phyloP scores from a whole-genome alignment of 2,888 invertebrate genomes.

The Dicranocentrus wangi region DNA sequence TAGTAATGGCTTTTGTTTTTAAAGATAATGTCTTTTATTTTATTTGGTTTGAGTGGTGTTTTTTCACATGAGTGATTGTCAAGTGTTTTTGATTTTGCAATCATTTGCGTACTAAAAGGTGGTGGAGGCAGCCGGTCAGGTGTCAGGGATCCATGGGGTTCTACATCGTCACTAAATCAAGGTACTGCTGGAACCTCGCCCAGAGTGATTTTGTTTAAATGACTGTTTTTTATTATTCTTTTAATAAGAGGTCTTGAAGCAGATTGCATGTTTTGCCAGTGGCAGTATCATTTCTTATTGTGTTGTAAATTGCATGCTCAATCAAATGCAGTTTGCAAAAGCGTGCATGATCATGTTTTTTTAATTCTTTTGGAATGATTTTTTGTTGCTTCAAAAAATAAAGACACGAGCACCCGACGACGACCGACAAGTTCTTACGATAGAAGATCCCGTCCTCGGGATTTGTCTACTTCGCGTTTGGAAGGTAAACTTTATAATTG shows the following conservation, averaged over 20 bases:
- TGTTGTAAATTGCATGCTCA: conserved; percentile 11
- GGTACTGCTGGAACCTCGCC: conserved; percentile 64
- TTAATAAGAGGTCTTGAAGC: no score
- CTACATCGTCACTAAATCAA: conserved; percentile 73
- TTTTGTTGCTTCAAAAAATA: conserved; percentile 54
- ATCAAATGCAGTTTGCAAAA: conserved; percentile 16
- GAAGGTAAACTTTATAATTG: conserved; percentile 70
- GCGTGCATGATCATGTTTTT: conserved; percentile 49
- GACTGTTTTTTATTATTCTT: no score
- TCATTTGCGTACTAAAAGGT: conserved; percentile 40
- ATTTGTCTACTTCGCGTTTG: conserved; percentile 71
- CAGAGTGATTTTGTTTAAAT: no score
- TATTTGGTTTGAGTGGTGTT: conserved; percentile 30
- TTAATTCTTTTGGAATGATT: conserved; percentile 28
- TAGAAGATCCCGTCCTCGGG: conserved; percentile 70
- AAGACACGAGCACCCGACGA: conserved; percentile 70
- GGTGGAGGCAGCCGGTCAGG: conserved; percentile 68
- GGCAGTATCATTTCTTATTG: no score
- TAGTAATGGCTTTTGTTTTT: neutral
- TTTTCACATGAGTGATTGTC: conserved; percentile 3
- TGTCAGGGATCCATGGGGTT: conserved; percentile 73
- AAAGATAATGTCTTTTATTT: neutral
- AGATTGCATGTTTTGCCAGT: no score
- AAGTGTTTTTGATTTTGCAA: conserved; percentile 32
- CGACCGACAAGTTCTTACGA: conserved; percentile 69